Percentiles rank a stretch among this genome's conserved stretches.
These are phyloP conservation scores for Peromyscus eremicus DNA, from an alignment of 2,797 vertebrate species.

Conservation along the genomic window DNA sequence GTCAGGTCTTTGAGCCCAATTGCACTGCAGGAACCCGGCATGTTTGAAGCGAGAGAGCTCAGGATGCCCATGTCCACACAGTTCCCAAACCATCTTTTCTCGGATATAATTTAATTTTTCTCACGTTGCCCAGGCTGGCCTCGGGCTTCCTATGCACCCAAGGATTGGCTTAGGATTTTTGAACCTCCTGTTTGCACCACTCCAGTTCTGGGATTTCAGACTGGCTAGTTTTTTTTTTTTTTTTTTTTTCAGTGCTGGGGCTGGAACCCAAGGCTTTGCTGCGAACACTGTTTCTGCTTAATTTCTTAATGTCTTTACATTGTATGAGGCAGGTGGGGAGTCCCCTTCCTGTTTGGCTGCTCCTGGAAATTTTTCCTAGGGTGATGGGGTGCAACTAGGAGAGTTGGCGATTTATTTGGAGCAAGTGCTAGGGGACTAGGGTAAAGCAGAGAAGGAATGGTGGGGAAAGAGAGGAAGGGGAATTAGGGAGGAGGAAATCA, in stretches of 20 bases:
- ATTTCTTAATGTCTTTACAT: neutral
- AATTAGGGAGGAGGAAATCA: neutral
- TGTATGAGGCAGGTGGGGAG: neutral
- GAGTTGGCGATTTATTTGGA: neutral
- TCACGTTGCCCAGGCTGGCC: neutral
- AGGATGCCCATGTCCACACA: rapidly evolving
- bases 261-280: neutral
- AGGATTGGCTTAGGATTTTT: neutral
- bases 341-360: rapidly evolving
- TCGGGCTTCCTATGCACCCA: neutral
- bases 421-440: neutral
- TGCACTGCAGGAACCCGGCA: neutral
- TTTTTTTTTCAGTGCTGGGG: too few species aligned
- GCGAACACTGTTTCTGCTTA: neutral
- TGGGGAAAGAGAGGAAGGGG: neutral
- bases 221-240: neutral
- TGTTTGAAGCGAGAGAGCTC: rapidly evolving
- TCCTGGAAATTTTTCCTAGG: neutral
- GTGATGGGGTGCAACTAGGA: rapidly evolving
- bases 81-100: neutral
- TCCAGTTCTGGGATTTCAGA: neutral
- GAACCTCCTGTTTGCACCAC: too few species aligned
- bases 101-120: neutral
- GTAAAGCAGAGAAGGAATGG: rapidly evolving
- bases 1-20: rapidly evolving